Conservation (phyloP, 2,888 invertebrate species). For the Caenorhabditis sulstoni region DNA sequence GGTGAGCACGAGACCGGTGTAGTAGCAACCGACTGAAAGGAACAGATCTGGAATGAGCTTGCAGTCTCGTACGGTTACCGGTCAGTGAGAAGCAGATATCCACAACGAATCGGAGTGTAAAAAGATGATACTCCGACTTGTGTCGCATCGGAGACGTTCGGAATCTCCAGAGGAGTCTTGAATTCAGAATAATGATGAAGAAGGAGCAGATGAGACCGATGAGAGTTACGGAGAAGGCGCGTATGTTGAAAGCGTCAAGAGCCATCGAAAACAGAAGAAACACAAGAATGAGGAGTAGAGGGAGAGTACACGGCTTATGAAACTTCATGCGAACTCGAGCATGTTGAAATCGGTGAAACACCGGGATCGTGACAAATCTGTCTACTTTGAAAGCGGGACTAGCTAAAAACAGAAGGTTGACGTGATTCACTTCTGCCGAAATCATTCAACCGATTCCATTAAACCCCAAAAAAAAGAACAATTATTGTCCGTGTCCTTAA, state of each 20-base stretch:
- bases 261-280: neutral
- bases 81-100: conserved; percentile 18
- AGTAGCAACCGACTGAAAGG: conserved; percentile 34
- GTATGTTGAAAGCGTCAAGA: conserved; percentile 16
- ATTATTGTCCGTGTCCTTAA: too few relatives aligned
- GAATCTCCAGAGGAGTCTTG: conserved; percentile 29
- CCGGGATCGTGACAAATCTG: too few relatives aligned
- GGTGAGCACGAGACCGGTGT: conserved; percentile 25
- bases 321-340: too few relatives aligned
- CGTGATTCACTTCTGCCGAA: too few relatives aligned
- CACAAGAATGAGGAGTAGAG: neutral
- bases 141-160: conserved; percentile 13
- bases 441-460: too few relatives aligned
- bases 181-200: conserved; percentile 22
- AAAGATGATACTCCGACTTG: conserved; percentile 38
- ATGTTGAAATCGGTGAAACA: too few relatives aligned
- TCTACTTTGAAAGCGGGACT: too few relatives aligned
- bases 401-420: too few relatives aligned
- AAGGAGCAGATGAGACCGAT: conserved; percentile 22
- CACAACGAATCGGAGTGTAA: conserved; percentile 30
- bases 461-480: too few relatives aligned
- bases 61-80: conserved; percentile 2
- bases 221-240: conserved; percentile 27
- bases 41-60: neutral
- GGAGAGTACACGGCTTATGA: too few relatives aligned